Conservation (phyloP, 2,113 vertebrate species). For the Rhinogobius similis region DNA sequence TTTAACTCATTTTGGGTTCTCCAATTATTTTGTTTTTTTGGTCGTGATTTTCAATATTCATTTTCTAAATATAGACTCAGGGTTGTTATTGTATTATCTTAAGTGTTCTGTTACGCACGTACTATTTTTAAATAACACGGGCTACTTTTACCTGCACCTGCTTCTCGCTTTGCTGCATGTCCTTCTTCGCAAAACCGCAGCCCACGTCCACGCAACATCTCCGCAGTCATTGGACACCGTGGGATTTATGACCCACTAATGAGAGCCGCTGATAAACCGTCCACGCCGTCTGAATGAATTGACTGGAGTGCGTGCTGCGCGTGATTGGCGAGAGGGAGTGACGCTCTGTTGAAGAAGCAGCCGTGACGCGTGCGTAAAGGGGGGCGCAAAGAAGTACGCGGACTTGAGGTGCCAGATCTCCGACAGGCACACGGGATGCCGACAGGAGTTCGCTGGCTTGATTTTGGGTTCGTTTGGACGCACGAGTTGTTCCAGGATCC, state of each 20-base stretch:
- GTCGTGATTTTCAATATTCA: too few relatives aligned
- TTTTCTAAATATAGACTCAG: too few relatives aligned
- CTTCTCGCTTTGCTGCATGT: not conserved
- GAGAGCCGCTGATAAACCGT: slow-evolving; percentile 2
- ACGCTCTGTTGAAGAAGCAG: not conserved
- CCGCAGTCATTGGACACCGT: not conserved
- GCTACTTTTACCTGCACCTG: not conserved
- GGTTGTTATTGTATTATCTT: too few relatives aligned
- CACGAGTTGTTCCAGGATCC: not conserved
- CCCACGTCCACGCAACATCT: not conserved
- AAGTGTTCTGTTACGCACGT: too few relatives aligned
- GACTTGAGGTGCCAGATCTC: not conserved
- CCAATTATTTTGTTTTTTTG: too few relatives aligned
- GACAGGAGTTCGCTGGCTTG: not conserved
- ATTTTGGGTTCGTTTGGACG: not conserved
- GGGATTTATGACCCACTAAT: not conserved
- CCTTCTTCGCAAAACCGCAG: not conserved
- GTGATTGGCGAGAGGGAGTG: slow-evolving; percentile 1
- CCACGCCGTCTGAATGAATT: not conserved
- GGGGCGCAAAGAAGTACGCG: not conserved
- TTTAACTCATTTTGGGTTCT: too few relatives aligned
- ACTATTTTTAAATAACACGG: too few relatives aligned
- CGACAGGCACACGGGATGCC: not conserved
- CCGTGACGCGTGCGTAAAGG: slow-evolving; percentile 9
- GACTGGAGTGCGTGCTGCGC: not conserved